These are phyloP conservation scores for Geotrupes spiniger DNA, from an alignment of 2,888 invertebrate genomes.

Conservation along the genomic window DNA sequence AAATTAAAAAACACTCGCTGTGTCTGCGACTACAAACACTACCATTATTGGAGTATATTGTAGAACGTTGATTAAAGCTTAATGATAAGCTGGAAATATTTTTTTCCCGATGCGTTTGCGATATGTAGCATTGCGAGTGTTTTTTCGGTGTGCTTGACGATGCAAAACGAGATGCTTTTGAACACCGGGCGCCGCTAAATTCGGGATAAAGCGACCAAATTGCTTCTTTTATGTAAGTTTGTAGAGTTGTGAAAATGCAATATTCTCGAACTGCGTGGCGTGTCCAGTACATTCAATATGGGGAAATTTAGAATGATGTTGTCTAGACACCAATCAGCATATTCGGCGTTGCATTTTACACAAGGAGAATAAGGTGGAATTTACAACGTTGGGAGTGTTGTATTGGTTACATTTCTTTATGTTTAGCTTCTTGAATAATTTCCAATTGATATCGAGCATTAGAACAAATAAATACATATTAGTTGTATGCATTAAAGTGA, in stretches of 20 bases:
- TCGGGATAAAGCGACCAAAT: neutral
- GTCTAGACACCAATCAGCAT: slow-evolving; percentile 4
- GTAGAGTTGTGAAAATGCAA: neutral
- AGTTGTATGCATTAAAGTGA: too few species aligned
- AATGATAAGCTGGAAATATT: neutral
- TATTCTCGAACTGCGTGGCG: neutral
- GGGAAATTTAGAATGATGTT: slow-evolving; percentile 3
- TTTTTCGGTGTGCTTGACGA: neutral
- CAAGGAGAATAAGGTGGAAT: too few species aligned
- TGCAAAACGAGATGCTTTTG: neutral
- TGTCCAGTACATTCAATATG: neutral
- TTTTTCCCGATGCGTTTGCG: neutral
- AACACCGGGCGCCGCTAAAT: neutral
- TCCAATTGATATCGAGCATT: too few species aligned
- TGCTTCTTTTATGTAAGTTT: slow-evolving; percentile 2
- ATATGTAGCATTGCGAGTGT: neutral
- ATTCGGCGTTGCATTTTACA: too few species aligned
- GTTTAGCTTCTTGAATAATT: too few species aligned
- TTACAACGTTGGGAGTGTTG: too few species aligned
- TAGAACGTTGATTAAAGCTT: neutral
- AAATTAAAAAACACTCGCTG: slow-evolving; percentile 5
- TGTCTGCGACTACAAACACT: neutral
- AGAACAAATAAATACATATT: too few species aligned
- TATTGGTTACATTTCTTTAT: too few species aligned
- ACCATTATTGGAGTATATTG: neutral